Evolutionary conservation across 1,140 invertebrate species (phyloP), one percentile per base, ranked within the genome.

Genomic region (Copidosoma floridanum): DNA sequence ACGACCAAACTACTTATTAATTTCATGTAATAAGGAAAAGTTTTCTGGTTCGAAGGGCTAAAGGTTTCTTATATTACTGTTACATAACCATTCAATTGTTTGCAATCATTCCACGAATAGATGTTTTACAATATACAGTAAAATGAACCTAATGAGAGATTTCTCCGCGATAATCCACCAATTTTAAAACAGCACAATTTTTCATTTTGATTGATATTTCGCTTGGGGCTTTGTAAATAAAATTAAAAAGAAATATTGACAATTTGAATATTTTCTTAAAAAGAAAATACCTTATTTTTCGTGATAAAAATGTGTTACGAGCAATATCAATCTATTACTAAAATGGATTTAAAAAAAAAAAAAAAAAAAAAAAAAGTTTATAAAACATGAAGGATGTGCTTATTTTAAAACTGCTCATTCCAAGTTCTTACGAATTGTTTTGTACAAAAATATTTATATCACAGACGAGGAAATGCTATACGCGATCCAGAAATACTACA

Each of bases 391-490:
- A n/a, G n/a, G n/a, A n/a, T 46, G 57, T 53, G 38, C 50, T 60
- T 35, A 41, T 53, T 53, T 47, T 38, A n/a, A n/a, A 60, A 53
- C 29, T 38, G 57, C 41, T 53, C 21, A 53, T 37, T 60, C 7
- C 46, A 53, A 53, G 52, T 58, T 52, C 48, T 46, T 47, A 53
- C 16, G 38, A 59, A 60, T 46, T 32, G 38, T 44, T 60, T 53
- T 52, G 40, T 60, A 60, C 50, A 60, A 47, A n/a, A 53, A 60
- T 60, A 53, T 72, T 71, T 73, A n/a, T n/a, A 78, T 78, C 76
- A 78, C 74, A 77, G 74, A 74, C 68, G 57, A 63, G 69, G 67
- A 74, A 74, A 73, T 73, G 72, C 70, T 72, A n/a, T n/a, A 73
- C 67, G 68, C 61, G 68, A 74, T 65, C 65, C 61, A 57, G n/a